Evolutionary conservation across 2,113 vertebrate genomes (phyloP), one percentile per base, ranked within the genome.

Genomic region (Numenius arquata): DNA sequence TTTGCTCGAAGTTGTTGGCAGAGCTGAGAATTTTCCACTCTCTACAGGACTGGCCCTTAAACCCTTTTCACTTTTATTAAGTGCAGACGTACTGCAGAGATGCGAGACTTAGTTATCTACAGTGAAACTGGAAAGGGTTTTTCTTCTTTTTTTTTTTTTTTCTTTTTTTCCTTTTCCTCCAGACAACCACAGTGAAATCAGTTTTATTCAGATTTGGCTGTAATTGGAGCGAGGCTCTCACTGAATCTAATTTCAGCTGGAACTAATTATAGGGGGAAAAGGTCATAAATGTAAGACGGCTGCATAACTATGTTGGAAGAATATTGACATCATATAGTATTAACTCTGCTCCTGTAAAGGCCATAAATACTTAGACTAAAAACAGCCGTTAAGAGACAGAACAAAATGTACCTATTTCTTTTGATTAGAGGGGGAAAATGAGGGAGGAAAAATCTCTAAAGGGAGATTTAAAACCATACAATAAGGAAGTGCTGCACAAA

Each of bases 161-260:
- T n/a, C n/a, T 50, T 50, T 23, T 36, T 26, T 10, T 1, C 8
- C 21, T 93, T 89, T 89, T 80, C 29, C 48, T 93, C 53, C 83
- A 93, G 95, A 96, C 70, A 96, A 78, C 96, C 7, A 4, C 4
- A 1, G 63, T 97, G 72, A 96, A 98, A 98, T 97, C 97, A 97
- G 93, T 96, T 98, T 98, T 98, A 94, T 98, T 98, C 98, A 97
- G 97, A 98, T 98, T 97, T 97, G 94, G 82, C 95, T 95, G 95
- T 98, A 98, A 98, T 98, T 98, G 97, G 97, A 98, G 96, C 3
- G 48, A 96, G 91, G 96, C 95, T 96, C 97, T 98, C 89, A 93
- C 89, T 92, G 97, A 98, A 98, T 97, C 97, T 98, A 98, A 98
- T 98, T 98, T 98, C 97, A 97, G 96, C 94, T 98, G 96, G 92